Conservation (phyloP, 1,140 invertebrate genomes). For the Luehdorfia chinensis region DNA sequence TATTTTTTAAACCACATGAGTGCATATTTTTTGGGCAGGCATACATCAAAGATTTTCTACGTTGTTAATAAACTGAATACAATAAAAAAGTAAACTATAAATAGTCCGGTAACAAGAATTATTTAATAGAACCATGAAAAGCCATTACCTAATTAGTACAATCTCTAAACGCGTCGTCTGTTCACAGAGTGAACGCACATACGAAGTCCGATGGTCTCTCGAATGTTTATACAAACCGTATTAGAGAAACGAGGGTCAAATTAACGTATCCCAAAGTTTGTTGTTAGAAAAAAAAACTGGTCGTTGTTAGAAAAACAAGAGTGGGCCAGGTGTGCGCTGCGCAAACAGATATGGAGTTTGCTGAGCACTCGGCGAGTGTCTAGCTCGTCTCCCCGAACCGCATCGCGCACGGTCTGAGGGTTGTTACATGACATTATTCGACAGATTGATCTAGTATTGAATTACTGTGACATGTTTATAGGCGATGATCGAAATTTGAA, state of each 20-base stretch:
- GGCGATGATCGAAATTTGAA: too few relatives aligned
- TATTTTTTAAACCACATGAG: too few relatives aligned
- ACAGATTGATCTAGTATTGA: background rate
- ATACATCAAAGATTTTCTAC: too few relatives aligned
- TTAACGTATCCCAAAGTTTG: slow-evolving; percentile 45
- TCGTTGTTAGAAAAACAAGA: slow-evolving; percentile 49
- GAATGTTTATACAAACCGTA: slow-evolving; percentile 40
- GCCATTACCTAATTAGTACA: too few relatives aligned
- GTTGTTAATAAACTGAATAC: too few relatives aligned
- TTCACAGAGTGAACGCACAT: too few relatives aligned
- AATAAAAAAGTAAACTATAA: too few relatives aligned
- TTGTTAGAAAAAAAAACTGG: slow-evolving; percentile 39
- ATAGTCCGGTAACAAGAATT: too few relatives aligned
- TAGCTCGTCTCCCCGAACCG: slow-evolving; percentile 11
- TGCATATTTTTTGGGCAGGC: too few relatives aligned
- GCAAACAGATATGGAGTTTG: slow-evolving; percentile 30
- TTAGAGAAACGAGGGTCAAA: slow-evolving; percentile 48
- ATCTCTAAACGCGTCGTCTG: too few relatives aligned
- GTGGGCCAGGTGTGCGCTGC: slow-evolving; percentile 41
- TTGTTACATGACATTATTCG: background rate
- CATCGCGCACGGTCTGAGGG: background rate
- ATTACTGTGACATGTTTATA: background rate
- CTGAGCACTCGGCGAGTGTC: slow-evolving; percentile 27
- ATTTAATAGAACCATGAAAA: too few relatives aligned
- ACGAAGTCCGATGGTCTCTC: slow-evolving; percentile 17